Conservation (phyloP, 92 coral and sea anemone species). For the Micromussa lordhowensis region DNA sequence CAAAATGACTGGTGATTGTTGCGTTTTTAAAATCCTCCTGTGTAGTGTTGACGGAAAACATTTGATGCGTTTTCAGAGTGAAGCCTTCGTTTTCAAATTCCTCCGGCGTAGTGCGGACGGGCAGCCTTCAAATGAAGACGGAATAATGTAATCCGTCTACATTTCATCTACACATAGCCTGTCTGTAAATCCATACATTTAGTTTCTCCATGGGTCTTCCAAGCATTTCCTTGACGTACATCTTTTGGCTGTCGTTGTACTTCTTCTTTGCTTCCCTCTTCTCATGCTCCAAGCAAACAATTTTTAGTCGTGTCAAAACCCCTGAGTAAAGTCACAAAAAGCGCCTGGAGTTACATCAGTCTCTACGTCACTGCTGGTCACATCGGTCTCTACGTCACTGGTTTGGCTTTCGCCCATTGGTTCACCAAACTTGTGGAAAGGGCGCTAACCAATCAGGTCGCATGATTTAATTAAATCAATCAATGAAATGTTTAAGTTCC, state of each 20-base stretch:
- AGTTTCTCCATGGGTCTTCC: constrained; percentile 99
- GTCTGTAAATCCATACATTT: constrained; percentile 67
- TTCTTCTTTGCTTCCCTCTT: constrained; percentile 92
- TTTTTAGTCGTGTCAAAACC: constrained; percentile 91
- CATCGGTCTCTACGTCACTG: no score
- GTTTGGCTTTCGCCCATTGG: neutral
- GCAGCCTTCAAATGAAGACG: neutral
- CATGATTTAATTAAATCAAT: neutral
- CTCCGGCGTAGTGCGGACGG: no score
- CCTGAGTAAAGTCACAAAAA: constrained; percentile 58
- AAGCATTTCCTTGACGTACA: constrained; percentile 91
- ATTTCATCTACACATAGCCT: no score
- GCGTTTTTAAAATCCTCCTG: no score
- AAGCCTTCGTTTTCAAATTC: no score
- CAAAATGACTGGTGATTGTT: no score
- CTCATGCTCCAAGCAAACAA: constrained; percentile 89
- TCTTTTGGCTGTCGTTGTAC: constrained; percentile 83
- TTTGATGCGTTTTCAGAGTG: no score
- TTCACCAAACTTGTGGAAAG: neutral
- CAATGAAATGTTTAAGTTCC: no score
- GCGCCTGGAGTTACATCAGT: neutral
- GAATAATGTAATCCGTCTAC: no score
- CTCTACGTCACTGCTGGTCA: neutral
- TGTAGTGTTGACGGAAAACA: no score
- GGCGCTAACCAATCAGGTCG: neutral